A percentile compares a stretch with the other conserved stretches of the same genome.
These are phyloP conservation scores for Mystacides longicornis DNA, from an alignment of 2,888 invertebrate species.

Conservation along the genomic window DNA sequence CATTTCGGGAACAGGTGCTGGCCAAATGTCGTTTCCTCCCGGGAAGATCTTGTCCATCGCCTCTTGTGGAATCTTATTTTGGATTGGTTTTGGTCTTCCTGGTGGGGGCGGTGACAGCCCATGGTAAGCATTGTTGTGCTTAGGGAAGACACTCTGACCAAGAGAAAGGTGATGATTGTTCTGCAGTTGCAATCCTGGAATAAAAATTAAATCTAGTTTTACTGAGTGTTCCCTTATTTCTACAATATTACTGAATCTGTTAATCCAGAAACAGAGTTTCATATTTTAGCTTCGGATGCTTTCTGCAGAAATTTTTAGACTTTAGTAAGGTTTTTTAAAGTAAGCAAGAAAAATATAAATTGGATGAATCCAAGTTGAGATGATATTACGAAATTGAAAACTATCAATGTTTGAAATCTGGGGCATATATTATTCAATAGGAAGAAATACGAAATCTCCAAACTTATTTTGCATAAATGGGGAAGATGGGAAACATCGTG, in stretches of 20 bases:
- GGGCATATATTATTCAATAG: too few relatives aligned
- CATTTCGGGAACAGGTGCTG: slow-evolving; percentile 80
- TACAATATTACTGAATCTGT: too few relatives aligned
- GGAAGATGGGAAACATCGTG: too few relatives aligned
- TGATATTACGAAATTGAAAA: too few relatives aligned
- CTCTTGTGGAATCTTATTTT: slow-evolving; percentile 47
- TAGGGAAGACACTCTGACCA: slow-evolving; percentile 33
- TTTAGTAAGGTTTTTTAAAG: not conserved
- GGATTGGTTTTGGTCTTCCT: slow-evolving; percentile 45
- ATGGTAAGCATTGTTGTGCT: slow-evolving; percentile 57
- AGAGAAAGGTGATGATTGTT: slow-evolving; percentile 47
- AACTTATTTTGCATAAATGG: too few relatives aligned
- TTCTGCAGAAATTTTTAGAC: not conserved
- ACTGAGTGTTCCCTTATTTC: too few relatives aligned
- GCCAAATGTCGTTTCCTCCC: slow-evolving; percentile 73
- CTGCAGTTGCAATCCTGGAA: slow-evolving; percentile 36
- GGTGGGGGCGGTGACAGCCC: slow-evolving; percentile 58
- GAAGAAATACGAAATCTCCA: too few relatives aligned
- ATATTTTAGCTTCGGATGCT: too few relatives aligned
- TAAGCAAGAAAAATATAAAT: not conserved
- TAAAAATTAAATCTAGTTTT: slow-evolving; percentile 35
- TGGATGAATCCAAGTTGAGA: not conserved
- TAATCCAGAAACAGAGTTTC: too few relatives aligned
- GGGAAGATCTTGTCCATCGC: slow-evolving; percentile 55
- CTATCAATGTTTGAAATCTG: too few relatives aligned